Evolutionary conservation across 37 sponge, comb jelly and placozoan species (phyloP), one percentile per base, ranked within the genome.

Genomic region (Aphrocallistes beatrix): DNA sequence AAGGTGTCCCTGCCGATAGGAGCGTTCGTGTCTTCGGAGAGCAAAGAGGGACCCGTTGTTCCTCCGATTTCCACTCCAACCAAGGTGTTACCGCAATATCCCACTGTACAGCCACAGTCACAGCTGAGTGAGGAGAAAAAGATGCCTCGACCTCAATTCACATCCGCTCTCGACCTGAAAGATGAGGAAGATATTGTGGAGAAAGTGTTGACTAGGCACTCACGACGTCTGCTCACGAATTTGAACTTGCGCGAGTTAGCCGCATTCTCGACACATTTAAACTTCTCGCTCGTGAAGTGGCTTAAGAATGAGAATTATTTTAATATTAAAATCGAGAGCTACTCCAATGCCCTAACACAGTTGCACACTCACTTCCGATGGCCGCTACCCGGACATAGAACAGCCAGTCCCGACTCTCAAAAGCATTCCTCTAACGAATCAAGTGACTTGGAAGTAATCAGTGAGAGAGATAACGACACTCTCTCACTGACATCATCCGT

Each of bases 141-240:
- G 38, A 88, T 93, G 25, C 51, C 85, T 37, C 89, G 92, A 88
- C 96, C 96, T 38, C 96, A 95, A 48, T 95, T 95, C 87, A 87
- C 91, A 36, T 38, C 88, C 60, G 92, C 93, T 81, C 39, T 93
- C 0, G 88, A 90, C 32, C 82, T 84, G 1, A 36, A 89, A 10
- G 88, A 90, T 32, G 96, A 93, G 69, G 93, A 93, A 38, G 90
- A 86, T 1, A 86, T 94, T 83, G 91, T 96, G 19, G 96, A 96
- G 42, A 84, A 90, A 25, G 90, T 96, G 25, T 82, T 96, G 50
- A 81, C 90, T 38, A 91, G 94, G 0, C 94, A 96, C 82, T 92
- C 96, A 32, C 81, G 94, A 13, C 92, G 94, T 75, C 87, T 94
- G 23, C 86, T 96, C 0, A 81, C 88, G 0, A 75, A 86, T 0